Percentiles rank a stretch among this genome's conserved stretches.
Evolutionary conservation across 2,888 invertebrate genomes (phyloP).

Genomic region (Andrena haemorrhoa): DNA sequence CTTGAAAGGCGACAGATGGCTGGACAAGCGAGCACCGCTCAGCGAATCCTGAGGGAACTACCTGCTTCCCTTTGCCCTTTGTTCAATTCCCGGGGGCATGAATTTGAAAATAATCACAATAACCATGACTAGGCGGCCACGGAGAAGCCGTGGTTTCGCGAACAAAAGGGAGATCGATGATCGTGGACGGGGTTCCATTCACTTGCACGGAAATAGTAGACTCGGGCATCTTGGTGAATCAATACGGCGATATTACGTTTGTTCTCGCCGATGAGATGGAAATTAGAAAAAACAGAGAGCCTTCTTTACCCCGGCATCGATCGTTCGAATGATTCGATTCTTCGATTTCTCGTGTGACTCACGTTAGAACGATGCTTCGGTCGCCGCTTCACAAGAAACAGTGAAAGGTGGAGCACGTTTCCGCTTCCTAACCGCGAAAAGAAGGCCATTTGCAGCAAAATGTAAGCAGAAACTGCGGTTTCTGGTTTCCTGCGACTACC

Average conservation of each 20-base stretch:
- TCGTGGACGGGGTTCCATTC: slow-evolving; percentile 7
- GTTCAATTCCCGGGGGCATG: slow-evolving; percentile 46
- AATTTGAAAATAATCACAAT: slow-evolving; percentile 59
- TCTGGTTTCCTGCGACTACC: slow-evolving; percentile 51
- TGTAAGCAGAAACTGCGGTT: slow-evolving; percentile 64
- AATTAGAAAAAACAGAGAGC: background rate
- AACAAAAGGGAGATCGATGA: slow-evolving; percentile 27
- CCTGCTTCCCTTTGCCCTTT: slow-evolving; percentile 43
- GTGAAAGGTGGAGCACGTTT: slow-evolving; percentile 30
- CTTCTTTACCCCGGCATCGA: background rate
- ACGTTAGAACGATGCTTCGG: background rate
- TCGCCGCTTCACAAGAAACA: slow-evolving; percentile 19
- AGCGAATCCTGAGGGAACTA: slow-evolving; percentile 56
- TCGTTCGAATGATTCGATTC: background rate
- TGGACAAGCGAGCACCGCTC: slow-evolving; percentile 55
- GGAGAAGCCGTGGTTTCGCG: slow-evolving; percentile 9
- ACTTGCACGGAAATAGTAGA: background rate
- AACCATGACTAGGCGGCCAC: slow-evolving; percentile 36
- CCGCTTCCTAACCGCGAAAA: slow-evolving; percentile 60
- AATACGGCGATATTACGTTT: background rate
- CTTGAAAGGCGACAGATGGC: slow-evolving; percentile 66
- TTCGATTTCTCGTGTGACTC: background rate
- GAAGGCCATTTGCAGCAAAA: slow-evolving; percentile 46
- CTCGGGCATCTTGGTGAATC: background rate
- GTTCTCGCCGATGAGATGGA: background rate